phyloP scores from a whole-genome alignment of 2,888 invertebrate species.

The Lomographa bimaculata region DNA sequence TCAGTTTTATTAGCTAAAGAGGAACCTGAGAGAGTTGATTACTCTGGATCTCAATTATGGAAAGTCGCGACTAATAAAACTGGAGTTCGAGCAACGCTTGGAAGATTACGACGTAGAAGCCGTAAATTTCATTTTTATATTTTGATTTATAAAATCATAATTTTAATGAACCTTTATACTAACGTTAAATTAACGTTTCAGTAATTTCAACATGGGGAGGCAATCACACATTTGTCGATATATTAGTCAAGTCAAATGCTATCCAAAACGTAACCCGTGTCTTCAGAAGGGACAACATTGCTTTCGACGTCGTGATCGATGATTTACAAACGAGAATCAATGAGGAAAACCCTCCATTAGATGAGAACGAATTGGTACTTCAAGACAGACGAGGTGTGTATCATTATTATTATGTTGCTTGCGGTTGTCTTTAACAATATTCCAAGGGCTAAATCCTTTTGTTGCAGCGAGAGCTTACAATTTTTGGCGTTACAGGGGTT shows the following conservation, averaged over 20 bases:
- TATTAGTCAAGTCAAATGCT: constrained; percentile 87
- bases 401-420: background rate
- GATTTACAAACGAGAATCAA: constrained; percentile 91
- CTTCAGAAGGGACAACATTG: constrained; percentile 85
- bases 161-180: too few relatives aligned
- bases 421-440: constrained; percentile 43
- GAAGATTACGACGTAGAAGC: constrained; percentile 62
- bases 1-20: constrained; percentile 36
- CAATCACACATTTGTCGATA: constrained; percentile 85
- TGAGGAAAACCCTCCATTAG: constrained; percentile 89
- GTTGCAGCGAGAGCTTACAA: constrained; percentile 83
- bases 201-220: constrained; percentile 87
- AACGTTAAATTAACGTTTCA: constrained; percentile 40
- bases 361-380: constrained; percentile 86
- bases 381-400: constrained; percentile 87
- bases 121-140: constrained; percentile 46
- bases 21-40: constrained; percentile 78
- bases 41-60: constrained; percentile 91
- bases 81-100: constrained; percentile 61
- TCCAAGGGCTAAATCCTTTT: constrained; percentile 70
- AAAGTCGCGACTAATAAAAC: constrained; percentile 83
- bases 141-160: too few relatives aligned
- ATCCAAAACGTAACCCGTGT: constrained; percentile 85
- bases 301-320: constrained; percentile 88
- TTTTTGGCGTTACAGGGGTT: constrained; percentile 83